Evolutionary conservation across 2,888 invertebrate species (phyloP).

Genomic region (Stratiomys singularior): DNA sequence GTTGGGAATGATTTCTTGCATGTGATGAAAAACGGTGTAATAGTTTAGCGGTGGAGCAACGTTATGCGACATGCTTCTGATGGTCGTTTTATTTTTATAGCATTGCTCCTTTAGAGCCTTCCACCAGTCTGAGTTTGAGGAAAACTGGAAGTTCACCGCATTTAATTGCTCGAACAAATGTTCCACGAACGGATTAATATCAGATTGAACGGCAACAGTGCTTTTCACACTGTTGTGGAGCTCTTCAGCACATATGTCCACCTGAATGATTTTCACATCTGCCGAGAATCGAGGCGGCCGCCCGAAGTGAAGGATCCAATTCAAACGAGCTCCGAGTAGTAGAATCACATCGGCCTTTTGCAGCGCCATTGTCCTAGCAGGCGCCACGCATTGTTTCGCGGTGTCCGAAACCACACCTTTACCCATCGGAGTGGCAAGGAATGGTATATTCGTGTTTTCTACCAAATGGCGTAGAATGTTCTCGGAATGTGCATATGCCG

Average conservation of each 20-base stretch:
- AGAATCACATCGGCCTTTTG: constrained; percentile 89
- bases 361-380: constrained; percentile 87
- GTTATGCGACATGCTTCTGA: constrained; percentile 75
- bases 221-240: constrained; percentile 88
- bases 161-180: constrained; percentile 72
- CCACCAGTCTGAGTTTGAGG: constrained; percentile 79
- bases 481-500: constrained; percentile 85
- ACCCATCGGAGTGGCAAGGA: constrained; percentile 96
- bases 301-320: constrained; percentile 99
- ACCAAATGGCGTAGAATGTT: constrained; percentile 76
- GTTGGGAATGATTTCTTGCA: constrained; percentile 79
- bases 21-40: constrained; percentile 88
- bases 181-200: constrained; percentile 78
- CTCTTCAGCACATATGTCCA: constrained; percentile 89
- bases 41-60: constrained; percentile 87
- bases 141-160: constrained; percentile 70
- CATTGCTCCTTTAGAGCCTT: constrained; percentile 75
- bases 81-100: constrained; percentile 76
- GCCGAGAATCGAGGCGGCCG: constrained; percentile 83
- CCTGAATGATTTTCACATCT: constrained; percentile 90
- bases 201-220: constrained; percentile 84
- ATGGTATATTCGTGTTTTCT: constrained; percentile 79
- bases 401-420: constrained; percentile 82
- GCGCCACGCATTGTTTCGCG: constrained; percentile 79
- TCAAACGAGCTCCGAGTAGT: constrained; percentile 89